These are phyloP conservation scores for Hypercompe scribonia DNA, from an alignment of 2,888 invertebrate species.

Conservation along the genomic window DNA sequence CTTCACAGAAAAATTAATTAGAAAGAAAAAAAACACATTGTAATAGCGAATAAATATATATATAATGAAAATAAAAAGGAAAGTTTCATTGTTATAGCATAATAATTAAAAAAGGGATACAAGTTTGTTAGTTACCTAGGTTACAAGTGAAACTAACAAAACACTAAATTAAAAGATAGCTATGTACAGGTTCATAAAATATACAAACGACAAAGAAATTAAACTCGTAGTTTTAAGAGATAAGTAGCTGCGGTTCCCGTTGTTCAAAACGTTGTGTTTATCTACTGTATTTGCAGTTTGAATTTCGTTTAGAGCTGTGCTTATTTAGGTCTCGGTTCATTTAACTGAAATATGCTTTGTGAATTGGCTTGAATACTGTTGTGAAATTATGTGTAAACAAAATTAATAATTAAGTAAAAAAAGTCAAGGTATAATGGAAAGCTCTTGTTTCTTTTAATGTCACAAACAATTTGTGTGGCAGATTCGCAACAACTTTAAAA, in stretches of 20 bases:
- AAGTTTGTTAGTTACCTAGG: too few species aligned
- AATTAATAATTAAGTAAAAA: not conserved
- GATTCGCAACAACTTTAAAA: not conserved
- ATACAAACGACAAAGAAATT: not conserved
- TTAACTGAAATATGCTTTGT: constrained; percentile 46
- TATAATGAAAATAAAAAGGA: not conserved
- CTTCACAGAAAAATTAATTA: too few species aligned
- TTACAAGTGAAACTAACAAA: too few species aligned
- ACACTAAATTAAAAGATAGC: not conserved
- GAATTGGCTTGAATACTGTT: constrained; percentile 23
- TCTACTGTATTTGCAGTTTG: constrained; percentile 63
- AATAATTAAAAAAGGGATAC: too few species aligned
- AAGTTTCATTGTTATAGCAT: too few species aligned
- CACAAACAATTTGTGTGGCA: not conserved
- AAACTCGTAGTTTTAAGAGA: constrained; percentile 11
- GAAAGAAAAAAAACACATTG: too few species aligned
- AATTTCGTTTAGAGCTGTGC: constrained; percentile 68
- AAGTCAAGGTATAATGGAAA: constrained; percentile 10
- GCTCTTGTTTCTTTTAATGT: not conserved
- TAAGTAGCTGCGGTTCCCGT: constrained; percentile 23
- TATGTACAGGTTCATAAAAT: not conserved
- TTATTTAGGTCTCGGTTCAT: constrained; percentile 67
- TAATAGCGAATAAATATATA: not conserved
- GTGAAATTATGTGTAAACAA: not conserved
- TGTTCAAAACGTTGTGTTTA: constrained; percentile 38